Percentiles rank a stretch among this genome's conserved stretches.
phyloP scores from a whole-genome alignment of 92 coral and sea anemone species.

The Porites cylindrica region DNA sequence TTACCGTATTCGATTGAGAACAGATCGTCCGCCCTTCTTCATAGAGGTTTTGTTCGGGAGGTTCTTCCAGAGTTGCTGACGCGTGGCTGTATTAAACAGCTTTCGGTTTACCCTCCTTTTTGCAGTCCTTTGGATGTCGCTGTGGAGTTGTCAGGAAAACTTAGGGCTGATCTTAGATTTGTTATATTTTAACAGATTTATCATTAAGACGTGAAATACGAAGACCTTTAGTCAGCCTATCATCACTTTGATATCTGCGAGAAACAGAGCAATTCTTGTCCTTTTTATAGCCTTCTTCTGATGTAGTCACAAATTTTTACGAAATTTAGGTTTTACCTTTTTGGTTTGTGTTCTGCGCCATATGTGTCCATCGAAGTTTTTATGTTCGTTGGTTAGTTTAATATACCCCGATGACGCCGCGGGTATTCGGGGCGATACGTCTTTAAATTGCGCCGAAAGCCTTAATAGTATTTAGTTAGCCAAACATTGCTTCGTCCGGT shows the following conservation, averaged over 20 bases:
- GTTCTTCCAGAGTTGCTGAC: constrained; percentile 49
- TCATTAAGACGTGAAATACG: constrained; percentile 62
- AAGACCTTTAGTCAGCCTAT: constrained; percentile 69
- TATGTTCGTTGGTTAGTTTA: constrained; percentile 49
- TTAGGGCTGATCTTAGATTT: constrained; percentile 65
- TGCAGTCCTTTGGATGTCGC: constrained; percentile 75
- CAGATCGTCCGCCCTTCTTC: constrained; percentile 48
- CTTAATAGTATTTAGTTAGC: constrained; percentile 35
- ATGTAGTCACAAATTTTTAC: constrained; percentile 43
- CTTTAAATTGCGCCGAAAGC: constrained; percentile 17
- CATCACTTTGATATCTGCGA: constrained; percentile 73
- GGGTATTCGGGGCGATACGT: constrained; percentile 32
- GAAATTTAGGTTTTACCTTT: constrained; percentile 54
- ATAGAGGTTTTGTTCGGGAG: constrained; percentile 48
- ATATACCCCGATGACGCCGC: background rate
- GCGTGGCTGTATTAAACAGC: constrained; percentile 59
- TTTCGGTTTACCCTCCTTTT: constrained; percentile 29
- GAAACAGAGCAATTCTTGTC: constrained; percentile 56
- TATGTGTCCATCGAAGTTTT: constrained; percentile 62
- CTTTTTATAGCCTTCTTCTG: constrained; percentile 51
- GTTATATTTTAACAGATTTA: constrained; percentile 53
- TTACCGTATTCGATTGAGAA: constrained; percentile 56
- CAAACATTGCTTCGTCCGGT: constrained; percentile 53
- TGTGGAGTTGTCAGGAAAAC: constrained; percentile 60
- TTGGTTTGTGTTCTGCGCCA: constrained; percentile 67